These are phyloP conservation scores for Chelmon rostratus DNA, from an alignment of 2,797 vertebrate genomes.

Conservation along the genomic window DNA sequence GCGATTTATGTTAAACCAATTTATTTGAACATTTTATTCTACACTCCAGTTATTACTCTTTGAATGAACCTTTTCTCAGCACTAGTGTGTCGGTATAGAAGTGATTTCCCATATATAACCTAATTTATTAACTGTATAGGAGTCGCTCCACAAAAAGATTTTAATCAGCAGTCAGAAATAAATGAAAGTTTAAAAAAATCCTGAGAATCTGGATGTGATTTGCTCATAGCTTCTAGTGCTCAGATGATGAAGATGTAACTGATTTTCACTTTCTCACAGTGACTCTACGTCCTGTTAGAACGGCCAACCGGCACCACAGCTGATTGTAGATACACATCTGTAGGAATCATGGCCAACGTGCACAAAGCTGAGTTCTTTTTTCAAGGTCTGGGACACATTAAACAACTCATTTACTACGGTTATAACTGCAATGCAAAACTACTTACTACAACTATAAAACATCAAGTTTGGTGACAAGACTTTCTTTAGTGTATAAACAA, in stretches of 20 bases:
- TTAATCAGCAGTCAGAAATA: no score
- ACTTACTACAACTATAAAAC: not conserved
- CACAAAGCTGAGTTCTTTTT: not conserved
- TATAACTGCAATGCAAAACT: no score
- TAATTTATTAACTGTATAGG: not conserved
- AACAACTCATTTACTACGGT: not conserved
- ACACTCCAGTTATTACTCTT: not conserved
- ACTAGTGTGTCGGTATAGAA: not conserved
- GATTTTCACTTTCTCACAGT: not conserved
- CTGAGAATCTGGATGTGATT: not conserved
- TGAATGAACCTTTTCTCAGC: not conserved
- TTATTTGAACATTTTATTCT: not conserved
- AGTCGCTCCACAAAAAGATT: not conserved
- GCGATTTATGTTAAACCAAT: not conserved
- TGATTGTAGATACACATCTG: not conserved
- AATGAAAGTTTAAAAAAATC: no score
- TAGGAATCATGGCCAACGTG: not conserved
- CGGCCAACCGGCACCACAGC: not conserved
- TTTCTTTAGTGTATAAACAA: not conserved
- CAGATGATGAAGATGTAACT: not conserved
- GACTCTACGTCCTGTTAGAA: not conserved
- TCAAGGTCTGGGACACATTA: not conserved
- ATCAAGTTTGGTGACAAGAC: not conserved
- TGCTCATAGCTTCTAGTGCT: not conserved
- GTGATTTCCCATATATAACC: not conserved